phyloP scores from a whole-genome alignment of 2,888 invertebrate species.

The Nephrotoma appendiculata region DNA sequence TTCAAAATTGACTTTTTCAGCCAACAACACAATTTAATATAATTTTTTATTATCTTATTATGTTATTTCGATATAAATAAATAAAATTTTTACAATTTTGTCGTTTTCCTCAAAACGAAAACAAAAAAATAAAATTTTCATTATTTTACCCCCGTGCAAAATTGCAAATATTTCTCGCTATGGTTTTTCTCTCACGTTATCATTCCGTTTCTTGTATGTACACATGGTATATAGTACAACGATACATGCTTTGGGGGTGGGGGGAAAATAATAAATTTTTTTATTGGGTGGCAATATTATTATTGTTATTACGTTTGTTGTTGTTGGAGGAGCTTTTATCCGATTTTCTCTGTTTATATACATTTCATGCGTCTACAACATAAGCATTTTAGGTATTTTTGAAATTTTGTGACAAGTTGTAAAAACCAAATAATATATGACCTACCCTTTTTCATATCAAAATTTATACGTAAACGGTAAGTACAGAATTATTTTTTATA shows the following conservation, averaged over 20 bases:
- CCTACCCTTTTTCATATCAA: neutral
- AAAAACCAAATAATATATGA: neutral
- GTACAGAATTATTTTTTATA: too few species aligned
- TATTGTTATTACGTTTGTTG: neutral
- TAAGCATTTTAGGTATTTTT: neutral
- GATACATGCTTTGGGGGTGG: too few species aligned
- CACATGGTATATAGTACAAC: neutral
- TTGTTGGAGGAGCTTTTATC: neutral
- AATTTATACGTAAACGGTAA: neutral
- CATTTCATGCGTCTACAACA: neutral
- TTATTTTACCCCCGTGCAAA: neutral
- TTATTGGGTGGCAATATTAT: neutral
- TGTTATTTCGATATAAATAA: neutral
- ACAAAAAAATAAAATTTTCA: neutral
- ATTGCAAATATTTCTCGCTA: neutral
- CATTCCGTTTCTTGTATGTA: neutral
- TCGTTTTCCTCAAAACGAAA: neutral
- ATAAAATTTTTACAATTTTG: neutral
- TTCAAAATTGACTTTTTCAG: neutral
- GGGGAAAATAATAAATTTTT: neutral
- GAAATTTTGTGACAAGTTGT: neutral
- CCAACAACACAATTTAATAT: neutral
- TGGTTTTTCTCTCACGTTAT: neutral
- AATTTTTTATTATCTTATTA: neutral
- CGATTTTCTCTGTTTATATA: neutral